Conservation (phyloP, 2,797 vertebrate genomes). For the Tamandua tetradactyla region DNA sequence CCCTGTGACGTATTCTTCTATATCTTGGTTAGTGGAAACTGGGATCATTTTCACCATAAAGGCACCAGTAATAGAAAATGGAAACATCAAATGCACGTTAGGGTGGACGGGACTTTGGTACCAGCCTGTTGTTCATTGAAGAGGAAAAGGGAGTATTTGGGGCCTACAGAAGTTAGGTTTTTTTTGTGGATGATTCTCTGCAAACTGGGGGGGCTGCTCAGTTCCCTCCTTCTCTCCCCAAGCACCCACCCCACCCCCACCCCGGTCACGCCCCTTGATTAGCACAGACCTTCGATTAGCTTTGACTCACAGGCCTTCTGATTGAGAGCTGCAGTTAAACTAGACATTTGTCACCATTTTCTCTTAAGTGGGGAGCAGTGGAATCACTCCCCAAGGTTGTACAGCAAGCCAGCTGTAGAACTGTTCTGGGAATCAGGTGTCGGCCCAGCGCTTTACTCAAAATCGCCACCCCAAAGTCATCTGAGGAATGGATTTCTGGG, state of each 20-base stretch:
- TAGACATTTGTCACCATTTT: not conserved
- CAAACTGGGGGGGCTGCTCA: not conserved
- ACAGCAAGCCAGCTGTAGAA: not conserved
- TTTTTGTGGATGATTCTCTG: not conserved
- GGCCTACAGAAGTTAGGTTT: not conserved
- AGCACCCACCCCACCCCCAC: not conserved
- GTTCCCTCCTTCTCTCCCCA: not conserved
- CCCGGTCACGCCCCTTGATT: not conserved
- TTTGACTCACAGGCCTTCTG: not conserved
- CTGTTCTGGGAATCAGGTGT: not conserved
- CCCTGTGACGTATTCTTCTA: not conserved
- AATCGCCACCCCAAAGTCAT: not conserved
- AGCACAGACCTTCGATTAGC: not conserved
- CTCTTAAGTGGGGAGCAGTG: not conserved
- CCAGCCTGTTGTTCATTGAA: not conserved
- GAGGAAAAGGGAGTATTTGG: not conserved
- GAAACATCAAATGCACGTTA: not conserved
- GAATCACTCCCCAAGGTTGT: too few relatives aligned
- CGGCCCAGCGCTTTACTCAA: not conserved
- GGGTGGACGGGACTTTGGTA: not conserved
- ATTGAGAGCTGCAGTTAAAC: not conserved
- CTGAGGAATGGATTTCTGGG: not conserved
- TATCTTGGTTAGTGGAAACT: not conserved
- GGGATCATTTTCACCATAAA: not conserved
- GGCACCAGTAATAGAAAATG: not conserved